Base-by-base conservation (phyloP, 2,888 invertebrate species). In the Chironomus riparius region DNA sequence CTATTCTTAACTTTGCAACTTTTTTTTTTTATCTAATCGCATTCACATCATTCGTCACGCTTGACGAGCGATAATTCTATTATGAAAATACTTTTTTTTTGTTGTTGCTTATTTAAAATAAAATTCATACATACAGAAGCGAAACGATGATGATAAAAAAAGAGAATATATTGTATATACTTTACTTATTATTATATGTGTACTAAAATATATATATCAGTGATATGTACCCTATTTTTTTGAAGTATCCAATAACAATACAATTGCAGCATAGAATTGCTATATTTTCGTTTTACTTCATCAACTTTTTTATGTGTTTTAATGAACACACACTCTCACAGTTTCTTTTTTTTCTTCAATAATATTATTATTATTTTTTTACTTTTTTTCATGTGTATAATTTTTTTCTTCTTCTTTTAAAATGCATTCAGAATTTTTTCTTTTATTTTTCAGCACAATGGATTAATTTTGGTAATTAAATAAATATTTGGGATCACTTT, bases 401-500 rank as follows among this genome's bases (percentile, higher is more conserved):
- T 62, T 74, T 74, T 74, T 71, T 62, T 10, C 18, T 72, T 72
- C n/a, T 47, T 73, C n/a, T n/a, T 47, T 48, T 47, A 73, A 74
- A 74, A 74, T 74, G 72, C 72, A 48, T 68, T 74, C 2, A 48
- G 48, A 68, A 7, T 47, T 21, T 47, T 62, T 10, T 15, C 62
- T 72, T 72, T 61, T 7, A 22, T 47, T n/a, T 74, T 24, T 68
- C 65, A 68, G 65, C 62, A 21, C 65, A 62, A 48, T 72, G 56
- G 28, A 47, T 56, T 71, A 38, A 47, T 22, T 56, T 71, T 47
- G 73, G 65, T 61, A 65, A 47, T 73, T 73, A 73, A 62, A 10
- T 56, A 56, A 15, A 47, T 71, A n/a, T 74, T 74, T 65, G 15
- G 74, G 74, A 74, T 74, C 65, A 74, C 74, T 65, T 74, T 65